Percentiles rank a stretch among this genome's conserved stretches.
These are phyloP conservation scores for Netelia virgata DNA, from an alignment of 2,888 invertebrate genomes.

Conservation along the genomic window DNA sequence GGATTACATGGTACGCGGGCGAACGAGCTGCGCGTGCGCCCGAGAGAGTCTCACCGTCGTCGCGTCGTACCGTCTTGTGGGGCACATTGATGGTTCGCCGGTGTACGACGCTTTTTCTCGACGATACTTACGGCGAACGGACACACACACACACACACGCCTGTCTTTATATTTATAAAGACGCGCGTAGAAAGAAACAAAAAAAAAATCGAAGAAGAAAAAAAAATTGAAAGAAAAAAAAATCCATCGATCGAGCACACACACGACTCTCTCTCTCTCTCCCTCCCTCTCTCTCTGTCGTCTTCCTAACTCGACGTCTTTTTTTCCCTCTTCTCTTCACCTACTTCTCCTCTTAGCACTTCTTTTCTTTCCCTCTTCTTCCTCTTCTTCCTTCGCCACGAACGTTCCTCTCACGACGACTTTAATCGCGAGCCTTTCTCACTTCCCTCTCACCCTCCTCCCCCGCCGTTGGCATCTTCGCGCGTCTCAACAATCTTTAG, in stretches of 20 bases:
- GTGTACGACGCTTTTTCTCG: constrained; percentile 34
- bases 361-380: constrained; percentile 58
- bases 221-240: constrained; percentile 18
- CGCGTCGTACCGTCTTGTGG: background rate
- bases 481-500: background rate
- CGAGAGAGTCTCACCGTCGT: too few relatives aligned
- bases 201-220: background rate
- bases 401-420: constrained; percentile 24
- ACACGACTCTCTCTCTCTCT: constrained; percentile 29
- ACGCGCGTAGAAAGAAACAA: background rate
- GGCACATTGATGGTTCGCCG: background rate
- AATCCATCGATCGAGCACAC: constrained; percentile 43
- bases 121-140: constrained; percentile 18
- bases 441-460: constrained; percentile 3
- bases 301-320: constrained; percentile 48
- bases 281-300: constrained; percentile 20
- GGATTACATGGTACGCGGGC: constrained; percentile 76
- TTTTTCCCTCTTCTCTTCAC: constrained; percentile 36
- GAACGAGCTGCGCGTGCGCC: constrained; percentile 48
- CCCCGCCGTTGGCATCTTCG: constrained; percentile 12
- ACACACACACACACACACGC: background rate
- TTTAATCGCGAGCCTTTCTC: constrained; percentile 15
- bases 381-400: constrained; percentile 52
- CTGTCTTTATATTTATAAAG: constrained; percentile 9
- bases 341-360: constrained; percentile 49